phyloP scores from a whole-genome alignment of 2,888 invertebrate species.

The Cenopis cana region DNA sequence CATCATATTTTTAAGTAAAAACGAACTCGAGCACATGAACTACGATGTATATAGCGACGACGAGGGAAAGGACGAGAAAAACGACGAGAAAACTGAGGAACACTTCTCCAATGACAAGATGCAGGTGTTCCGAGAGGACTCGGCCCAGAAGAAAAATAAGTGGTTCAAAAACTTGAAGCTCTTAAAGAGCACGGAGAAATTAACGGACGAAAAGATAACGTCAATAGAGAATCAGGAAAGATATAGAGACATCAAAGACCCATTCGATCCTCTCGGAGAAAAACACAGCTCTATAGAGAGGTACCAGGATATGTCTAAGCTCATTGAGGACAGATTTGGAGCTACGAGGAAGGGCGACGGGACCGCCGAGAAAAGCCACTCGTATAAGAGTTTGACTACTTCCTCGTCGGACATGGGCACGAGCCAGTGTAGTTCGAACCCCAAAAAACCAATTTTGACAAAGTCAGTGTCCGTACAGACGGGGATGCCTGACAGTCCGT shows the following conservation, averaged over 20 bases:
- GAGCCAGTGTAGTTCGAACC: constrained; percentile 79
- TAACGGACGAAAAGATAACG: constrained; percentile 77
- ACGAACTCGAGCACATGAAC: constrained; percentile 87
- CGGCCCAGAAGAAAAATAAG: constrained; percentile 84
- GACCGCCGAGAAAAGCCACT: constrained; percentile 80
- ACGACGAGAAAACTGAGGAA: constrained; percentile 73
- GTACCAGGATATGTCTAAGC: constrained; percentile 89
- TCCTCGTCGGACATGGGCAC: constrained; percentile 84
- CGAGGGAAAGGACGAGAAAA: constrained; percentile 79
- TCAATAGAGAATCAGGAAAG: constrained; percentile 73
- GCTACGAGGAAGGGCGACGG: constrained; percentile 75
- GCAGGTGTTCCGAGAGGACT: constrained; percentile 81
- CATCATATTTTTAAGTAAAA: constrained; percentile 88
- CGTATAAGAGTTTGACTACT: constrained; percentile 81
- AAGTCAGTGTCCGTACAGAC: constrained; percentile 83
- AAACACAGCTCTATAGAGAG: constrained; percentile 89
- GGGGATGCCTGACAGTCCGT: constrained; percentile 78
- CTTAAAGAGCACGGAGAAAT: constrained; percentile 76
- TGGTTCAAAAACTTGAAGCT: constrained; percentile 88
- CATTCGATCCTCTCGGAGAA: constrained; percentile 86
- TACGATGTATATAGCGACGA: constrained; percentile 83
- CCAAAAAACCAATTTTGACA: constrained; percentile 79
- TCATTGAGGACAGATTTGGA: constrained; percentile 88
- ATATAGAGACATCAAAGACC: constrained; percentile 79
- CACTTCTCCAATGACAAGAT: constrained; percentile 79